Percentiles rank a stretch among this genome's conserved stretches.
phyloP scores from a whole-genome alignment of 2,888 invertebrate species.

The Loripinus fragilis region DNA sequence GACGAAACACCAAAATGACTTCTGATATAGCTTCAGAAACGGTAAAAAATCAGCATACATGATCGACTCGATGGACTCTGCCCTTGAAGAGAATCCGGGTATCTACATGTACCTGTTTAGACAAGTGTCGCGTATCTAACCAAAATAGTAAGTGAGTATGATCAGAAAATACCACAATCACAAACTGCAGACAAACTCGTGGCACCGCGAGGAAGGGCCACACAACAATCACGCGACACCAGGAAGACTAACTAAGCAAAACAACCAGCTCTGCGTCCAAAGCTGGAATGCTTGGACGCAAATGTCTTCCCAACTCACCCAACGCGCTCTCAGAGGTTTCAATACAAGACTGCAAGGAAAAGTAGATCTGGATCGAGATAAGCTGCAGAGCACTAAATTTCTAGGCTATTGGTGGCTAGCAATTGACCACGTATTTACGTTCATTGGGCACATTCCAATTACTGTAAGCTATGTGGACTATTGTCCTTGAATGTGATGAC shows the following conservation, averaged over 20 bases:
- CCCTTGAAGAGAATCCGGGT: not conserved
- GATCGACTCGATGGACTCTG: slow-evolving; percentile 2
- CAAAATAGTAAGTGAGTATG: too few relatives aligned
- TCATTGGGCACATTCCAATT: not conserved
- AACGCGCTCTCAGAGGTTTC: not conserved
- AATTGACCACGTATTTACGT: not conserved
- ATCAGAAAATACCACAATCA: too few relatives aligned
- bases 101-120: not conserved
- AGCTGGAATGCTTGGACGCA: not conserved
- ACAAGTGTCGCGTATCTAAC: not conserved
- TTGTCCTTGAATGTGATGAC: too few relatives aligned
- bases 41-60: not conserved
- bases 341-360: not conserved
- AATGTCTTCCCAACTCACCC: not conserved
- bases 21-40: not conserved
- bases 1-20: not conserved
- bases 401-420: not conserved
- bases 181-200: too few relatives aligned
- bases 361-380: slow-evolving; percentile 5
- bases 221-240: too few relatives aligned
- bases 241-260: too few relatives aligned
- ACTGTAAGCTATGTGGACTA: too few relatives aligned
- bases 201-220: too few relatives aligned
- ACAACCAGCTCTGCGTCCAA: too few relatives aligned
- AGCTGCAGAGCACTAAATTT: not conserved